Percentiles rank a stretch among this genome's conserved stretches.
phyloP scores from a whole-genome alignment of 2,888 invertebrate genomes.

The Deilephila elpenor region DNA sequence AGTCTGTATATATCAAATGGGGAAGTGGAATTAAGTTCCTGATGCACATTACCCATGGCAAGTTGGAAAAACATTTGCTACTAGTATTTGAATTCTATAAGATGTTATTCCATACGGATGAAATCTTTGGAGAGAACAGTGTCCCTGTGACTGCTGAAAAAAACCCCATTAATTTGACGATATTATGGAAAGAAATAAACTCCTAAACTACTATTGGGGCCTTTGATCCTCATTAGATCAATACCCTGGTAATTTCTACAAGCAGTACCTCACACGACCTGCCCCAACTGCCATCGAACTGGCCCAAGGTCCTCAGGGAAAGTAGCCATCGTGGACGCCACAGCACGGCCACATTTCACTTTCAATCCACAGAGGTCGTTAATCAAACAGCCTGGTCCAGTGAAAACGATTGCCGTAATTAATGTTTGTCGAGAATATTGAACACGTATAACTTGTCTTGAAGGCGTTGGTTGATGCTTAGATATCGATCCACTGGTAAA shows the following conservation, averaged over 20 bases:
- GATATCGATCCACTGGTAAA: too few species aligned
- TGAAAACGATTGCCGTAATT: conserved; percentile 23
- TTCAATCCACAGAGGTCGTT: conserved; percentile 17
- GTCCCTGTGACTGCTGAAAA: too few species aligned
- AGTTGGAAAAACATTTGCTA: too few species aligned
- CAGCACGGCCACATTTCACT: conserved; percentile 16
- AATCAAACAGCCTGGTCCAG: conserved; percentile 13
- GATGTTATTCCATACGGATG: too few species aligned
- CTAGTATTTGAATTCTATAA: too few species aligned
- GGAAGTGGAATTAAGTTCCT: neutral
- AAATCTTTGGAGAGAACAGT: too few species aligned
- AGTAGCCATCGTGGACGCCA: neutral
- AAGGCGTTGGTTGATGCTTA: too few species aligned
- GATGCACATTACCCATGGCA: neutral
- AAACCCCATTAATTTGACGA: too few species aligned
- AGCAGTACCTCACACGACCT: conserved; percentile 2
- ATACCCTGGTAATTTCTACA: neutral
- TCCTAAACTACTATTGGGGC: too few species aligned
- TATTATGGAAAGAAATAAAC: too few species aligned
- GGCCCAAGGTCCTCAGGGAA: conserved; percentile 22
- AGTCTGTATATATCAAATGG: neutral
- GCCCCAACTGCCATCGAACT: conserved; percentile 6
- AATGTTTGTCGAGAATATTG: conserved; percentile 10
- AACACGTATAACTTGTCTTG: neutral
- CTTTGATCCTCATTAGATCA: too few species aligned